Evolutionary conservation across 2,797 vertebrate genomes (phyloP).

Genomic region (Diplodus puntazzo): DNA sequence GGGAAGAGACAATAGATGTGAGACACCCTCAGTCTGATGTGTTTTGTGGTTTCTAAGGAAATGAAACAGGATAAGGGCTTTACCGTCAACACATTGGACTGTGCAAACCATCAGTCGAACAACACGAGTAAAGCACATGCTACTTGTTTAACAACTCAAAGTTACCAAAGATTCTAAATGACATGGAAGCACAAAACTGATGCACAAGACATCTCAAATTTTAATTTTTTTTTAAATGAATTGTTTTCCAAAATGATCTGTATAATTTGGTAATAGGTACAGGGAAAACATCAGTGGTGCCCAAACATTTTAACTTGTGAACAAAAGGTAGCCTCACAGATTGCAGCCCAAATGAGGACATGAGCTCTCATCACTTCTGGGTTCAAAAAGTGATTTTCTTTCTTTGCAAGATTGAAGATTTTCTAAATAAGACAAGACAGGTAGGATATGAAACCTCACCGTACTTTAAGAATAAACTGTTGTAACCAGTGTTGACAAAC

Average conservation of each 20-base stretch:
- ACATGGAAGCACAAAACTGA: neutral
- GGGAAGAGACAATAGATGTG: constrained; percentile 43
- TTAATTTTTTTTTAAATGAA: neutral
- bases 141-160: neutral
- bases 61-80: constrained; percentile 11
- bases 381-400: neutral
- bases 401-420: neutral
- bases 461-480: too few species aligned
- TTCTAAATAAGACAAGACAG: neutral
- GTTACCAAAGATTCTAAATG: neutral
- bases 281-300: neutral
- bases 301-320: neutral
- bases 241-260: neutral
- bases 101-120: neutral
- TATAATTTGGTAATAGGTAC: neutral
- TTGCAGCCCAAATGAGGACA: neutral
- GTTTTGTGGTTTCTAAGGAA: neutral
- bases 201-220: neutral
- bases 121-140: neutral
- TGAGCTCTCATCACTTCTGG: neutral
- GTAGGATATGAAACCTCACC: too few species aligned
- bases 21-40: neutral
- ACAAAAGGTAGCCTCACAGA: too few species aligned
- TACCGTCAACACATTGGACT: neutral
- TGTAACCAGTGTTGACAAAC: too few species aligned